Evolutionary conservation across 2,888 invertebrate species (phyloP), one percentile per base, ranked within the genome.

Genomic region (Dasypolia templi): DNA sequence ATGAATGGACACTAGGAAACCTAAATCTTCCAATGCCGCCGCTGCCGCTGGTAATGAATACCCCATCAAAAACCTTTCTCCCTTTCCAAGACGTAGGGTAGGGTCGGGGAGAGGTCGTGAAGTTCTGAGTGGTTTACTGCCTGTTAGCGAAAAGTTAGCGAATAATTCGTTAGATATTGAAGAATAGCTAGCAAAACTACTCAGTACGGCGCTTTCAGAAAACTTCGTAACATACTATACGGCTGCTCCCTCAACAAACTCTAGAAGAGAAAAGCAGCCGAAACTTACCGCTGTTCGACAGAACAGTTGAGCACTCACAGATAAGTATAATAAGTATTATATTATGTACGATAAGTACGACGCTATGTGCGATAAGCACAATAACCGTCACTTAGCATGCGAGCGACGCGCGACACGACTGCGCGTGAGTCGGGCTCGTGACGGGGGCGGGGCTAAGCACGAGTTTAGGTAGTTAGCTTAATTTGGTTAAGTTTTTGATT

Each of bases 371-470:
- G 71, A 71, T 83, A 78, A 62, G 66, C 53, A 44, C 68, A 69
- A 69, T 83, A 72, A 58, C 79, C 65, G 84, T 29, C 84, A 79
- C 80, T 83, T 79, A 49, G 61, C 80, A 83, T 81, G 59, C 79
- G 64, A 2, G 46, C 32, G 61, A 22, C 73, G 73, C 80, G 49
- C 68, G 32, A 58, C 64, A 64, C 32, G 49, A 59, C 44, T 65
- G 77, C 82, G 59, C 81, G 81, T 84, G 80, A 51, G 79, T 53
- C 39, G 75, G n/a, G 59, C 61, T 59, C 81, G 81, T 84, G 81
- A 84, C 84, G 81, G 84, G 83, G 81, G 84, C 81, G 81, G 68
- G 81, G 69, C 64, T 6, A 19, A 4, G 56, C 59, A 26, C 26
- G n/a, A 9, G 32, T 11, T 32, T 58, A 12, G 17, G 65, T 46